Base-by-base conservation (phyloP, 1,140 invertebrate genomes). In the Drosophila sturtevanti region DNA sequence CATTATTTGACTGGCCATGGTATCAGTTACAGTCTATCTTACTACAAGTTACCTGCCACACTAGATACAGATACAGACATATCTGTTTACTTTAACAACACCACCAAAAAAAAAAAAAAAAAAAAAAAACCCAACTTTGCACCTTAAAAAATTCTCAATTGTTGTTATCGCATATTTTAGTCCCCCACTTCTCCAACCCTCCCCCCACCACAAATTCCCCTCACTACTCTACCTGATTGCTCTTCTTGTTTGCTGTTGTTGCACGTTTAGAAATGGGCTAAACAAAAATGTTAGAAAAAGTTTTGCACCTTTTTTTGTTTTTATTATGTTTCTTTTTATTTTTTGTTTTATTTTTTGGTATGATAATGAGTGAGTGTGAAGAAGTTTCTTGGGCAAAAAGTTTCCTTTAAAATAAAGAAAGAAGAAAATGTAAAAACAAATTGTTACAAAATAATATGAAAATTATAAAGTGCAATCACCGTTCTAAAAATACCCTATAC, bases 1-100 rank as follows among this genome's bases (percentile, higher is more conserved):
- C 72, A 75, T 75, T 75, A 75, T 75, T 75, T 75, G 72, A 68
- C 48, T 68, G 71, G 31, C 72, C 34, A 52, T 67, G 27, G 63
- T 64, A 41, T 68, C n/a, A 18, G 72, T 64, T 55, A 55, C 63
- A 56, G 72, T 64, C 18, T 68, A 56, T 63, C 68, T 74, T 34
- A 48, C 31, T 63, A 63, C 27, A 31, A 11, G 48, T 55, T 34
- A 34, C 10, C 41, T 48, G 41, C 7, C 10, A 48, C 41, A 48
- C 41, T 48, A 48, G 41, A 48, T 21, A 48, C 41, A 48, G 41
- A 48, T 21, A n/a, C n/a, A 48, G 18, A 48, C 9, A 24, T 58
- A 58, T 65, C 54, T 52, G 41, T 34, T 54, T 35, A 22, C 48
- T 27, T 58, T 5, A 22, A 14, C n/a, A 41, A 58, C 11, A 22